Evolutionary conservation across 1,140 invertebrate species (phyloP).

Genomic region (Metaphire vulgaris): DNA sequence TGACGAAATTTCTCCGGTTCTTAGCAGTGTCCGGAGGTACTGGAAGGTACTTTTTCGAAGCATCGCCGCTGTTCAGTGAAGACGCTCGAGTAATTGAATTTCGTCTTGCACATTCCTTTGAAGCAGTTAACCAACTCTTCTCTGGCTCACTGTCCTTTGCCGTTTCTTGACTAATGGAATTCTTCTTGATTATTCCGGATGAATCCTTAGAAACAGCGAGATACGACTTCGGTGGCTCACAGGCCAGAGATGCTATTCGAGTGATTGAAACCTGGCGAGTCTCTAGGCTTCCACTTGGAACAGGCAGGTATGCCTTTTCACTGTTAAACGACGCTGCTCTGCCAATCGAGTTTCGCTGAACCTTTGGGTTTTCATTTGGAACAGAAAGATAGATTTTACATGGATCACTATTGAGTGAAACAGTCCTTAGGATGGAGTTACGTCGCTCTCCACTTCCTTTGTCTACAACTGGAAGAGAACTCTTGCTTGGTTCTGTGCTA

Average conservation of each 20-base stretch:
- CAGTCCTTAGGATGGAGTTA: not conserved
- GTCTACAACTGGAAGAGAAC: not conserved
- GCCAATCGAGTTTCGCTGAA: not conserved
- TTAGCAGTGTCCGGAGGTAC: no score
- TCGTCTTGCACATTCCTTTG: not conserved
- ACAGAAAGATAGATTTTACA: not conserved
- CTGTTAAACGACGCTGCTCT: not conserved
- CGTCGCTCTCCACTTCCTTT: not conserved
- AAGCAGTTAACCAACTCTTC: not conserved
- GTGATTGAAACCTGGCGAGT: not conserved
- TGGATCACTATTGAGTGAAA: not conserved
- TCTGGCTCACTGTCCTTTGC: not conserved
- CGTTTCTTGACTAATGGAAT: not conserved
- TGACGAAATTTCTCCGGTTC: not conserved
- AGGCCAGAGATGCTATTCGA: constrained; percentile 8
- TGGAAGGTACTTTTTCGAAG: not conserved
- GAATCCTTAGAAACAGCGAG: not conserved
- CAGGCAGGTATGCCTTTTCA: not conserved
- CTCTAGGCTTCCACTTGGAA: not conserved
- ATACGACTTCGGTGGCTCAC: not conserved
- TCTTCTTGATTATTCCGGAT: not conserved
- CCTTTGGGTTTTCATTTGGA: not conserved
- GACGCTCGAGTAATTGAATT: constrained; percentile 9
- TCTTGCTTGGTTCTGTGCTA: not conserved
- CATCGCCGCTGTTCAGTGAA: constrained; percentile 10